phyloP scores from a whole-genome alignment of 2,113 vertebrate species.

The Phaethornis superciliosus region DNA sequence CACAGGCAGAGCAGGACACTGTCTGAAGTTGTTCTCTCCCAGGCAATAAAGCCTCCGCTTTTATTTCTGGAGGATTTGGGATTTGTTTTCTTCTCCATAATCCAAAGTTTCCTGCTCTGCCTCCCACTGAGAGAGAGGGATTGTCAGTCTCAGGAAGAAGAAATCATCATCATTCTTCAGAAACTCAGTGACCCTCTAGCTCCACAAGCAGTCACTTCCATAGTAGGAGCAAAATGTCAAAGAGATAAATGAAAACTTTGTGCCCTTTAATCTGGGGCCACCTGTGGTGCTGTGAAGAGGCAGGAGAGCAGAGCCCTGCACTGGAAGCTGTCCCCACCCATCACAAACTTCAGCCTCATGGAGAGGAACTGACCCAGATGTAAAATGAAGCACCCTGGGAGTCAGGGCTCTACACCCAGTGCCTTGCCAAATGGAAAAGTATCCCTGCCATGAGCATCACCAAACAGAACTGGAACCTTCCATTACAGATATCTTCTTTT shows the following conservation, averaged over 20 bases:
- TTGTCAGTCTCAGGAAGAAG: not conserved
- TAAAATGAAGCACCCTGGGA: not conserved
- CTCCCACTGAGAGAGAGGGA: not conserved
- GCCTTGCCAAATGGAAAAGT: not conserved
- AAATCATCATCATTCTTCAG: too few species aligned
- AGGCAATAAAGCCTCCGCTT: not conserved
- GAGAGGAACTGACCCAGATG: not conserved
- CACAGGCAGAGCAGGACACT: accelerated
- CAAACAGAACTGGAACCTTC: not conserved
- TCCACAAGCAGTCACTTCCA: not conserved
- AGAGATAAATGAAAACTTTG: not conserved
- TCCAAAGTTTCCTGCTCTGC: not conserved
- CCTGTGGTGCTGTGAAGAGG: accelerated
- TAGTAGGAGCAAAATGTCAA: not conserved
- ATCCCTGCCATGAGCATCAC: not conserved
- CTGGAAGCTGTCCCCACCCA: not conserved
- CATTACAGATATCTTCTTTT: too few species aligned
- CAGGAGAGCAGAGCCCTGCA: not conserved
- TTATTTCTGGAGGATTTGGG: not conserved
- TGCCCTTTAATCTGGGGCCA: not conserved
- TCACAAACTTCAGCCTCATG: not conserved
- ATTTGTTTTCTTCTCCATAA: not conserved
- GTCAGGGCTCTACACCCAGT: accelerated
- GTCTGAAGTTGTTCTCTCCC: not conserved
- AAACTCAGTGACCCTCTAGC: not conserved